Evolutionary conservation across 2,797 vertebrate species (phyloP).

Genomic region (Acrocephalus scirpaceus): DNA sequence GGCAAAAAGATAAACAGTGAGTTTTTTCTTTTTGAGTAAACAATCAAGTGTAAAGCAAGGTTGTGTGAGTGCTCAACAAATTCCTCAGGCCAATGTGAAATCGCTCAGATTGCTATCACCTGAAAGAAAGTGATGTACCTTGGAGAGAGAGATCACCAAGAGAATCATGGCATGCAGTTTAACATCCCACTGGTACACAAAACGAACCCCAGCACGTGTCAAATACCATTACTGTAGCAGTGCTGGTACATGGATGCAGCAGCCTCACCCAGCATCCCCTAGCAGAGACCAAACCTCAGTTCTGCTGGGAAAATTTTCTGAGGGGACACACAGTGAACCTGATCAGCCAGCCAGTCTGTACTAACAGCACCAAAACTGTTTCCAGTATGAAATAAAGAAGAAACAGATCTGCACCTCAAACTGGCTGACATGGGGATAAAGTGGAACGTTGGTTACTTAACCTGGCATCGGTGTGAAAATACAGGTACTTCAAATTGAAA

Average conservation of each 20-base stretch:
- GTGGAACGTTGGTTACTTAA: neutral
- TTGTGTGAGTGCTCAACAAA: neutral
- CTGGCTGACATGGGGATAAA: fast-evolving
- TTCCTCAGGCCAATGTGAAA: neutral
- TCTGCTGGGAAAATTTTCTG: neutral
- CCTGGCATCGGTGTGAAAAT: neutral
- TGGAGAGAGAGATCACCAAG: neutral
- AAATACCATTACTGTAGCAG: neutral
- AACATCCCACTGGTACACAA: neutral
- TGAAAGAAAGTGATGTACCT: neutral
- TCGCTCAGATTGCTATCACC: neutral
- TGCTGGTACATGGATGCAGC: neutral
- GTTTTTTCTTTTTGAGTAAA: neutral
- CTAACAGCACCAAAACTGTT: neutral
- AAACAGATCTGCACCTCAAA: neutral
- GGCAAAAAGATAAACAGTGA: neutral
- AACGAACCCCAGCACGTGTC: fast-evolving
- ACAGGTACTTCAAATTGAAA: neutral
- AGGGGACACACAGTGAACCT: neutral
- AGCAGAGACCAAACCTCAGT: neutral
- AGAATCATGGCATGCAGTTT: neutral
- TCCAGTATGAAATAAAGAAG: neutral
- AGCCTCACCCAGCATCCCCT: fast-evolving
- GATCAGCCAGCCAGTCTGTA: neutral
- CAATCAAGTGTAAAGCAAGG: neutral